These are phyloP conservation scores for Brassicogethes aeneus DNA, from an alignment of 2,888 invertebrate species.

Conservation along the genomic window DNA sequence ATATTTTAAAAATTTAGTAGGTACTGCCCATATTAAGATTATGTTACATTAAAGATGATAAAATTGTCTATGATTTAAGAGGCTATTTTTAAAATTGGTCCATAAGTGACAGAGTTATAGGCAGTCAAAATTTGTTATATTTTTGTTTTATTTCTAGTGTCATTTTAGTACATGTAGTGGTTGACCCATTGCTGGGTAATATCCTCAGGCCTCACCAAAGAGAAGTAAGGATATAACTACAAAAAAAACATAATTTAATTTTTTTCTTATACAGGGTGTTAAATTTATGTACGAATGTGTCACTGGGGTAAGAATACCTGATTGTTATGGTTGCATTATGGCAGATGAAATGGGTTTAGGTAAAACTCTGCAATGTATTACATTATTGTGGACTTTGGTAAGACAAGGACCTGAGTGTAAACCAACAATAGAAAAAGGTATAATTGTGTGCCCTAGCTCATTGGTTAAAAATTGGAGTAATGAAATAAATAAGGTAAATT, in stretches of 20 bases:
- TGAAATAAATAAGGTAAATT: conserved; percentile 73
- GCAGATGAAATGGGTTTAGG: conserved; percentile 99
- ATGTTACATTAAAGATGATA: too few relatives aligned
- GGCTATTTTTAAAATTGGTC: too few relatives aligned
- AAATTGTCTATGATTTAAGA: too few relatives aligned
- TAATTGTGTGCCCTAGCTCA: conserved; percentile 95
- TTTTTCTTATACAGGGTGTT: conserved; percentile 57
- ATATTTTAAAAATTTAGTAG: too few relatives aligned
- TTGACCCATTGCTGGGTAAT: conserved; percentile 87
- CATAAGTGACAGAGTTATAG: too few relatives aligned
- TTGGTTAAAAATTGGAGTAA: conserved; percentile 99
- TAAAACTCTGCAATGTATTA: conserved; percentile 96
- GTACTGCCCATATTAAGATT: too few relatives aligned
- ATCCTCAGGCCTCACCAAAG: conserved; percentile 94
- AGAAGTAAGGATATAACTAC: conserved; percentile 47
- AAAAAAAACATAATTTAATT: not conserved
- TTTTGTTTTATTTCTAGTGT: conserved; percentile 40
- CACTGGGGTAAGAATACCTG: conserved; percentile 79
- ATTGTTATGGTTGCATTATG: conserved; percentile 94
- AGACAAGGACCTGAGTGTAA: conserved; percentile 88
- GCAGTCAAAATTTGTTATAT: not conserved
- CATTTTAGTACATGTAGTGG: conserved; percentile 86
- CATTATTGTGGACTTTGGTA: conserved; percentile 88
- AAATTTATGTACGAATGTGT: conserved; percentile 99
- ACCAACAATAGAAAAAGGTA: conserved; percentile 83